A percentile compares a stretch with the other conserved stretches of the same genome.
phyloP scores from a whole-genome alignment of 2,797 vertebrate genomes.

The Anableps anableps region DNA sequence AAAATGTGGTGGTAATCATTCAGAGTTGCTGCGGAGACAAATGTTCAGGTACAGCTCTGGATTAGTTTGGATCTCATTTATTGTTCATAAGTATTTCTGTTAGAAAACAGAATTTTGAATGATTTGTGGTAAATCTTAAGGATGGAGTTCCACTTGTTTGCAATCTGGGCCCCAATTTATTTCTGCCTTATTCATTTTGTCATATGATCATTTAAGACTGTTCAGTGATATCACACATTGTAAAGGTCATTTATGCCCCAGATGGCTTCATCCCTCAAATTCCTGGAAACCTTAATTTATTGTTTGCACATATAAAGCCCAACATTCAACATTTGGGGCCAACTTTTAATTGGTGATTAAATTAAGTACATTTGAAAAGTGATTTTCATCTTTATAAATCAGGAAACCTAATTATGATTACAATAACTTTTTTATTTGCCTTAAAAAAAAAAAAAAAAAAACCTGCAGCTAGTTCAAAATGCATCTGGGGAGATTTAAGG shows the following conservation, averaged over 20 bases:
- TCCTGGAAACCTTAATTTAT: not conserved
- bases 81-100: not conserved
- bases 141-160: not conserved
- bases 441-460: not conserved
- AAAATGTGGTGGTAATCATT: not conserved
- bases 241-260: not conserved
- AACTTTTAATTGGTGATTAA: not conserved
- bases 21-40: not conserved
- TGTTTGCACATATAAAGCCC: not conserved
- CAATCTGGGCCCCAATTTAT: not conserved
- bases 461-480: not conserved
- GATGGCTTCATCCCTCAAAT: not conserved
- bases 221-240: not conserved
- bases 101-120: not conserved
- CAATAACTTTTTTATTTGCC: not conserved
- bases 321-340: not conserved
- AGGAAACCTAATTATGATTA: not conserved
- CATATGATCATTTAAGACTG: not conserved
- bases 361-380: too few species aligned
- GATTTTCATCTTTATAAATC: too few species aligned
- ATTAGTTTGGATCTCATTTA: not conserved
- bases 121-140: not conserved
- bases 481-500: not conserved
- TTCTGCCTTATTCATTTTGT: not conserved
- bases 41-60: too few species aligned